Evolutionary conservation across 2,888 invertebrate species (phyloP).

Genomic region (Pteria penguin): DNA sequence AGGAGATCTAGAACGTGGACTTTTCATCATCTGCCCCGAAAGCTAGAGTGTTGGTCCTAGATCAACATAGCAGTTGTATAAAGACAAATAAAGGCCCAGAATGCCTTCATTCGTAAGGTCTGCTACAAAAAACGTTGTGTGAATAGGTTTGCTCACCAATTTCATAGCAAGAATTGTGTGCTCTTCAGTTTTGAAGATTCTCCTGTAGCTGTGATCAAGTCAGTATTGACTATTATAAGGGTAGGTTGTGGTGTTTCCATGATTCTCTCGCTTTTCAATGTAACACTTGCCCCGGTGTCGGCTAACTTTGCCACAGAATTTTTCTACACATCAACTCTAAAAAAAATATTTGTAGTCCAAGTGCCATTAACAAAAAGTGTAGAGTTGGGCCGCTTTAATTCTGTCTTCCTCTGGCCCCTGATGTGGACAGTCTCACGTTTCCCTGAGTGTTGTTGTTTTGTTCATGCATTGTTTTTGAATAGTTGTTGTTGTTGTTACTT

Average conservation of each 20-base stretch:
- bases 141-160: constrained; percentile 3
- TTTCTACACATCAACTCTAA: not conserved
- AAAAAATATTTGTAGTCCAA: no score
- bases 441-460: constrained; percentile 4
- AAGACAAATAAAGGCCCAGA: constrained; percentile 23
- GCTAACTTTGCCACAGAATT: not conserved
- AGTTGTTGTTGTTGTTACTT: no score
- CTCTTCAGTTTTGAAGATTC: constrained; percentile 12
- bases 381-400: not conserved
- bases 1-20: no score
- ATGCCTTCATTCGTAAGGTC: constrained; percentile 29
- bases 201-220: constrained; percentile 27
- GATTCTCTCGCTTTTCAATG: not conserved
- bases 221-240: constrained; percentile 12
- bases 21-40: no score
- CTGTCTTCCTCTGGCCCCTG: constrained; percentile 15
- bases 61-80: no score
- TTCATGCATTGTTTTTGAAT: no score
- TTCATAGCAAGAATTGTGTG: not conserved
- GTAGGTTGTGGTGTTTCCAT: not conserved
- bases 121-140: constrained; percentile 24
- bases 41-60: no score
- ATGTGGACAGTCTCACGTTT: constrained; percentile 10
- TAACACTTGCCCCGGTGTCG: not conserved
- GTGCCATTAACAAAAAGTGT: not conserved